Evolutionary conservation across 2,113 vertebrate genomes (phyloP).

Genomic region (Emydocephalus ijimae): DNA sequence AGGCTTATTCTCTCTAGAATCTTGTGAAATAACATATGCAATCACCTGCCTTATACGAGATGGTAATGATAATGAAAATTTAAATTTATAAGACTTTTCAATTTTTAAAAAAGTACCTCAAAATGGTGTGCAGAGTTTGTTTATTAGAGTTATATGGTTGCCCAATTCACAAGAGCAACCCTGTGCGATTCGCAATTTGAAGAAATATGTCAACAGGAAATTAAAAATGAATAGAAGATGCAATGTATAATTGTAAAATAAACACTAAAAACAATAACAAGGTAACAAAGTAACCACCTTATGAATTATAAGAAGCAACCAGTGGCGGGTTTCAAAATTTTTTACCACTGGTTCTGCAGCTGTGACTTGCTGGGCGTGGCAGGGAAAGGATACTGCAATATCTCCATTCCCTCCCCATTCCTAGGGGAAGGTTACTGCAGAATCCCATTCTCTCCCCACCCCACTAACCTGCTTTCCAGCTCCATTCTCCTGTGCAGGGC

Average conservation of each 20-base stretch:
- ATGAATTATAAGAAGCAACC: too few species aligned
- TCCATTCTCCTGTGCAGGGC: too few species aligned
- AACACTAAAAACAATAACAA: neutral
- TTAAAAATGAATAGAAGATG: neutral
- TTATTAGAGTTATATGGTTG: neutral
- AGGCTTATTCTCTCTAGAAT: neutral
- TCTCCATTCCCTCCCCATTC: too few species aligned
- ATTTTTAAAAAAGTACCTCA: neutral
- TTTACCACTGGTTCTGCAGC: too few species aligned
- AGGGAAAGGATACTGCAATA: too few species aligned
- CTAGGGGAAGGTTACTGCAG: too few species aligned
- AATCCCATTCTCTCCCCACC: too few species aligned
- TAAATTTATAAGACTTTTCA: neutral
- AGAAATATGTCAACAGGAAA: neutral
- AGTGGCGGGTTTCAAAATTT: too few species aligned
- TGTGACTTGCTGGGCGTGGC: too few species aligned
- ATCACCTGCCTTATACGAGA: neutral
- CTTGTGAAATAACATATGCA: neutral
- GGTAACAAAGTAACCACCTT: neutral
- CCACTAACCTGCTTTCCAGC: too few species aligned
- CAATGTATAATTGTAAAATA: neutral
- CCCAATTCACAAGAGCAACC: neutral
- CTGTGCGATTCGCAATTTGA: neutral
- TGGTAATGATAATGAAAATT: neutral
- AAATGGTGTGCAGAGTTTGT: neutral